Evolutionary conservation across 2,797 vertebrate genomes (phyloP).

Genomic region (Dermochelys coriacea): DNA sequence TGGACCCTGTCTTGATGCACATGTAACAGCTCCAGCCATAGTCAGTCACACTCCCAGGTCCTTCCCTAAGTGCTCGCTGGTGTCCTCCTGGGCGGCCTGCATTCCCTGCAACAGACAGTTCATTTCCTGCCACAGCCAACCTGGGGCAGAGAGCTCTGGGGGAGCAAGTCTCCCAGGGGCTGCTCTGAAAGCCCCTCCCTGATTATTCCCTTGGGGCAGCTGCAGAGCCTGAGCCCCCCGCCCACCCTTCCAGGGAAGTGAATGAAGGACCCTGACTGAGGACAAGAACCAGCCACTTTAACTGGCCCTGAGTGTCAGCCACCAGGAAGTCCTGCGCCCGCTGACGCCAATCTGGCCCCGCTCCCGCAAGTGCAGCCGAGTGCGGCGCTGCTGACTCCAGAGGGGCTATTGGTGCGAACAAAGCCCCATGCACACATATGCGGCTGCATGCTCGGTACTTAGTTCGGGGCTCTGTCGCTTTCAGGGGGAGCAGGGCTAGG

Average conservation of each 20-base stretch:
- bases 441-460: neutral
- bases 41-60: neutral
- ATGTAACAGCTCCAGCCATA: neutral
- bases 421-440: neutral
- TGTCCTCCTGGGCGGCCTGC: neutral
- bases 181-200: neutral
- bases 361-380: neutral
- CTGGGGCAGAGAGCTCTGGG: neutral
- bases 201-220: neutral
- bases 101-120: neutral
- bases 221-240: neutral
- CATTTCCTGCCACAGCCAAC: neutral
- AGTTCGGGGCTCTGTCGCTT: neutral
- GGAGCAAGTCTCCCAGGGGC: neutral
- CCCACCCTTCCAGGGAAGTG: neutral
- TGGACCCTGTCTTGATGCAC: neutral
- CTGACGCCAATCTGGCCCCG: accelerated
- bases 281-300: neutral
- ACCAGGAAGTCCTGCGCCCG: neutral
- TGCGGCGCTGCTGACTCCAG: accelerated
- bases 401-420: neutral
- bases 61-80: neutral
- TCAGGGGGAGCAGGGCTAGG: neutral
- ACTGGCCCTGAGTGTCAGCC: neutral
- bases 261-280: neutral